Percentiles rank a stretch among this genome's conserved stretches.
Conservation (phyloP, 1,140 invertebrate genomes). For the Trigoniulus corallinus region DNA sequence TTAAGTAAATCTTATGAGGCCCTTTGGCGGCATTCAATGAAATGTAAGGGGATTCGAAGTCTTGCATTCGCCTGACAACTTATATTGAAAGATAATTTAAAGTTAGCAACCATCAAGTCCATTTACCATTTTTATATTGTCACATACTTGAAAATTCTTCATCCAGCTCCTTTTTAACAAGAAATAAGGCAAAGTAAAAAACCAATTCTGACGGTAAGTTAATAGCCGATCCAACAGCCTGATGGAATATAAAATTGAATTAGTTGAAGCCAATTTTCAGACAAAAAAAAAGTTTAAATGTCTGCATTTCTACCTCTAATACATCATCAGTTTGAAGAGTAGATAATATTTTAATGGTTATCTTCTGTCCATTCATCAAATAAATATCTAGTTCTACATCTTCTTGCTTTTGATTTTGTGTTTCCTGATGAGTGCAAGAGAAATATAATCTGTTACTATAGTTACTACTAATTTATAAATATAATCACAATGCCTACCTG, state of each 20-base stretch:
- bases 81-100: conserved; percentile 22
- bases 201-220: conserved; percentile 55
- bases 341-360: conserved; percentile 59
- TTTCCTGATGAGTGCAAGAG: conserved; percentile 11
- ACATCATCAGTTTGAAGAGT: conserved; percentile 65
- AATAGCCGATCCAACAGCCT: conserved; percentile 52
- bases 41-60: conserved; percentile 92
- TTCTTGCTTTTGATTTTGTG: conserved; percentile 37
- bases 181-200: conserved; percentile 74
- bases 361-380: conserved; percentile 66
- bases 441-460: background rate
- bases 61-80: conserved; percentile 71
- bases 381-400: conserved; percentile 63
- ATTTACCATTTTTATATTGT: conserved; percentile 1
- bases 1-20: conserved; percentile 48
- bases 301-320: conserved; percentile 37
- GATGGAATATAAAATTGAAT: conserved; percentile 28
- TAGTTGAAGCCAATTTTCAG: background rate
- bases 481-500: conserved; percentile 34
- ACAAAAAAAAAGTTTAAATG: background rate
- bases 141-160: conserved; percentile 40
- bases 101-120: conserved; percentile 6
- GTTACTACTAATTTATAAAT: background rate
- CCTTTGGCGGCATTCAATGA: conserved; percentile 49
- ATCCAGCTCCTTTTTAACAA: conserved; percentile 58